These are phyloP conservation scores for Meiosimyza decipiens DNA, from an alignment of 2,888 invertebrate genomes.

Conservation along the genomic window DNA sequence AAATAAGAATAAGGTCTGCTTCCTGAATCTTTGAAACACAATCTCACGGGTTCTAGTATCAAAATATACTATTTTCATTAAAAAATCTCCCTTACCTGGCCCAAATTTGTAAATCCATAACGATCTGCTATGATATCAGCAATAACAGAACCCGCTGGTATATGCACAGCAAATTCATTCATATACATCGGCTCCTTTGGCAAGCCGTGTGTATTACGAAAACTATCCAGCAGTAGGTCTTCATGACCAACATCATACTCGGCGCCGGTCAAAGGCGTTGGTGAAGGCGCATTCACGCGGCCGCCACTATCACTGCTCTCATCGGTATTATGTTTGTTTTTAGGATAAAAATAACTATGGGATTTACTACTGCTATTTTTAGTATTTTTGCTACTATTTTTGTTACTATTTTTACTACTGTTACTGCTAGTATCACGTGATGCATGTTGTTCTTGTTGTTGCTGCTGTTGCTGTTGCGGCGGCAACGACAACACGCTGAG, in stretches of 20 bases:
- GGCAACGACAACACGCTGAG: slow-evolving; percentile 32
- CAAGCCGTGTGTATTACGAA: slow-evolving; percentile 54
- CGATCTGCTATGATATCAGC: slow-evolving; percentile 83
- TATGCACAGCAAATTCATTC: slow-evolving; percentile 88
- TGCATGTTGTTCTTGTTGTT: slow-evolving; percentile 28
- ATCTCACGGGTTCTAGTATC: too few relatives aligned
- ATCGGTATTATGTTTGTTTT: not conserved
- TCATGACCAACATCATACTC: slow-evolving; percentile 25
- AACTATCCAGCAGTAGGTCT: slow-evolving; percentile 49
- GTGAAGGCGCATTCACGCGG: not conserved
- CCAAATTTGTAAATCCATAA: slow-evolving; percentile 87
- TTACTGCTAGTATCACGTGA: slow-evolving; percentile 34
- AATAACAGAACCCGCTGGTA: slow-evolving; percentile 77
- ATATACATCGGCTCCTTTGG: slow-evolving; percentile 71
- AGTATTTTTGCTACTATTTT: slow-evolving; percentile 29
- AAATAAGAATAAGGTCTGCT: too few relatives aligned
- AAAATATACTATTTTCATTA: not conserved
- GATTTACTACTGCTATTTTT: slow-evolving; percentile 33
- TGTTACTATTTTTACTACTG: slow-evolving; percentile 26
- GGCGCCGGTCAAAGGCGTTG: not conserved
- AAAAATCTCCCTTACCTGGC: slow-evolving; percentile 79
- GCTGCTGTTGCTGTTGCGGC: slow-evolving; percentile 26
- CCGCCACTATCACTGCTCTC: not conserved
- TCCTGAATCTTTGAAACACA: too few relatives aligned
- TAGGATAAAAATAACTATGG: not conserved